Evolutionary conservation across 2,888 invertebrate species (phyloP).

Genomic region (Mythimna loreyi): DNA sequence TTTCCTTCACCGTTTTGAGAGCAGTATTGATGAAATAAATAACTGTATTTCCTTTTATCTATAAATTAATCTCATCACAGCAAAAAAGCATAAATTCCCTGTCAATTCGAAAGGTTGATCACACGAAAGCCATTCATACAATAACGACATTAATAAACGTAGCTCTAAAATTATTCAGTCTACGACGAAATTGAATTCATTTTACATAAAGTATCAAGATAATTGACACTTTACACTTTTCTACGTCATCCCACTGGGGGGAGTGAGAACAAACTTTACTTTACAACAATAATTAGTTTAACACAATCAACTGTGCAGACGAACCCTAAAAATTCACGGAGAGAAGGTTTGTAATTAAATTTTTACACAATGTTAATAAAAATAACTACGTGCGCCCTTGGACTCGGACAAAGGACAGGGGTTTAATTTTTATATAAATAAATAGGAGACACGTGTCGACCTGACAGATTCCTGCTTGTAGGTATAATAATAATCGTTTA

Average conservation of each 20-base stretch:
- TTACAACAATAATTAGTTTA: slow-evolving; percentile 48
- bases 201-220: slow-evolving; percentile 53
- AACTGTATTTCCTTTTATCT: no score
- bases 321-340: slow-evolving; percentile 43
- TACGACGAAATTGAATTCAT: slow-evolving; percentile 39
- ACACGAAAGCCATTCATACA: neutral
- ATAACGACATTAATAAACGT: slow-evolving; percentile 25
- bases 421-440: neutral
- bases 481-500: no score
- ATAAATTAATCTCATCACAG: neutral
- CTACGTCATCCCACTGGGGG: slow-evolving; percentile 35
- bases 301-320: slow-evolving; percentile 42
- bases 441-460: neutral
- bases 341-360: slow-evolving; percentile 51
- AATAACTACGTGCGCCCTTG: slow-evolving; percentile 37
- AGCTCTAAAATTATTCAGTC: slow-evolving; percentile 45
- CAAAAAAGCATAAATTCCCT: neutral
- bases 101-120: neutral
- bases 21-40: no score
- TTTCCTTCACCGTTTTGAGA: no score
- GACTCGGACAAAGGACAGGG: neutral
- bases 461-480: neutral
- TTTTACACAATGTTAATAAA: slow-evolving; percentile 52
- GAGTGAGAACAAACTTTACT: slow-evolving; percentile 47
- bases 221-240: slow-evolving; percentile 52